Base-by-base conservation (phyloP, 2,797 vertebrate species). In the Hipposideros larvatus region DNA sequence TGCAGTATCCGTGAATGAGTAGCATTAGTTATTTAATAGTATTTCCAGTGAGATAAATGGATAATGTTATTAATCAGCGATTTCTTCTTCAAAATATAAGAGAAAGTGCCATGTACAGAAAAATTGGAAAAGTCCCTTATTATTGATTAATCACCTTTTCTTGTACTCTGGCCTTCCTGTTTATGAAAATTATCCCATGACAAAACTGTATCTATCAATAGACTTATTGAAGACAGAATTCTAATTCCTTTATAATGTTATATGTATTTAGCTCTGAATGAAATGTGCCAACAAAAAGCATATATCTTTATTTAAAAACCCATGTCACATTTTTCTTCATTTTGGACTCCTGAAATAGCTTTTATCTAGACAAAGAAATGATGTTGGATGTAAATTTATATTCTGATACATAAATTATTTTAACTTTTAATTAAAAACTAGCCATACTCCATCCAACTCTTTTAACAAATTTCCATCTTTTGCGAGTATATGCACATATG, bases 371-470 rank as follows among this genome's bases (percentile, higher is more conserved):
- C 4, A 53, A 84, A n/a, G 57, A 68, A 34, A 68, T 51, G 43
- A 19, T n/a, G 14, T n/a, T 11, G 13, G 28, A 65, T 7, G 55
- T 26, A 77, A 84, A 77, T 28, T 48, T 73, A 37, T 86, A 37
- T 46, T 68, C 11, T 37, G 22, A 57, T 34, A 77, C 7, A 7
- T 26, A 53, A 75, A 34, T 28, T 92, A 46, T 57, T 66, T 77
- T 48, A 41, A 89, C 10, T 59, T 51, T 83, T 68, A 19, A 53
- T 68, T 68, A 37, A 51, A 68, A 61, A 24, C 2, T 48, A 51
- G 10, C 1, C n/a, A 59, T 6, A 31, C 11, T 48, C 0, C 7
- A 68, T 15, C 37, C 11, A 65, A 18, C 4, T 5, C 3, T 31
- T 19, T 55, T 15, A 34, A 46, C 2, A 82, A 55, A 55, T 55